phyloP scores from a whole-genome alignment of 2,113 vertebrate species.

The Charina bottae region DNA sequence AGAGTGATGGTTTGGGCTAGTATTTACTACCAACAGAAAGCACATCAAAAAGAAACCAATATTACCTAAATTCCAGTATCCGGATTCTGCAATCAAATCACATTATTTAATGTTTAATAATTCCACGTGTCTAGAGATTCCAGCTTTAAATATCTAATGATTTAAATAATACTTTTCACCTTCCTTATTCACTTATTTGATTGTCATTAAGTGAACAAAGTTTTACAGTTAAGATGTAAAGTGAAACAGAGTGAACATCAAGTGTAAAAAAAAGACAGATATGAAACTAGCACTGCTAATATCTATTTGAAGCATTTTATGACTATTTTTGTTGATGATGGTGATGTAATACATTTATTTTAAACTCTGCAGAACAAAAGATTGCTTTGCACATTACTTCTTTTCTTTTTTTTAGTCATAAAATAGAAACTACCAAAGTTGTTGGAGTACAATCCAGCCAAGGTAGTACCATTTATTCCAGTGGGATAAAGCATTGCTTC shows the following conservation, averaged over 20 bases:
- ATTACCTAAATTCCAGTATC: too few species aligned
- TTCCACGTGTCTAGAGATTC: too few species aligned
- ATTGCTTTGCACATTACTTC: neutral
- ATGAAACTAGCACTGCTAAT: neutral
- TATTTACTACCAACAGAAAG: neutral
- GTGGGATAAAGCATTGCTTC: neutral
- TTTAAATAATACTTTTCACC: neutral
- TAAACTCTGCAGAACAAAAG: conserved; percentile 15
- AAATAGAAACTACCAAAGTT: neutral
- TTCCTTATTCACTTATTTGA: neutral
- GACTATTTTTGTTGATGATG: neutral
- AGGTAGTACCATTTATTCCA: neutral
- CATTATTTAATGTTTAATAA: too few species aligned
- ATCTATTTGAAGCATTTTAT: neutral
- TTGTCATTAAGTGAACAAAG: neutral
- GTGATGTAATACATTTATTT: neutral
- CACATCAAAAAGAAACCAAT: too few species aligned
- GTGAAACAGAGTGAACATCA: neutral
- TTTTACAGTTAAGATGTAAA: neutral
- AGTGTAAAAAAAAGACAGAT: neutral
- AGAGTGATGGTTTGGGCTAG: neutral
- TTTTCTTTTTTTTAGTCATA: neutral
- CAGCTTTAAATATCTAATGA: neutral
- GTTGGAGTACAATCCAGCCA: neutral
- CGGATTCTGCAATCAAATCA: too few species aligned